Evolutionary conservation across 2,888 invertebrate genomes (phyloP), one percentile per base, ranked within the genome.

Genomic region (Anaspis maculata): DNA sequence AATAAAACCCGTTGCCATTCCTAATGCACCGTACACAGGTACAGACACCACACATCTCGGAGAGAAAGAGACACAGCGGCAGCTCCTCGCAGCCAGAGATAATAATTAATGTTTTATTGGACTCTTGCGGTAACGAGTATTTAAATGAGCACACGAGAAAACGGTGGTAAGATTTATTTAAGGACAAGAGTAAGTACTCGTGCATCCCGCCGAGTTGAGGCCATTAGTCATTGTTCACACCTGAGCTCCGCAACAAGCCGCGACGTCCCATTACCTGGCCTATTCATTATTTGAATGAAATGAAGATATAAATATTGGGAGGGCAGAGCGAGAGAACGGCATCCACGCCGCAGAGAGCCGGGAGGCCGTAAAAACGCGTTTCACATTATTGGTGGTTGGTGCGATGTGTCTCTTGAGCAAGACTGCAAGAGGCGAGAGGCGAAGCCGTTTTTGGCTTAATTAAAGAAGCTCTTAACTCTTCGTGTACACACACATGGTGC

Each of bases 181-280:
- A 44, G 41, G 43, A 47, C 45, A 45, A 47, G 44, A 48, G 42
- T 46, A 46, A 42, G 46, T 49, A 42, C 48, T 37, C 36, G 41
- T 41, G 42, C 44, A 46, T 49, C 50, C 48, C 41, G 45, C 43
- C 28, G 50, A 45, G 45, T 37, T 41, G 40, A 30, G 19, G 36
- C 38, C 48, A 48, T 50, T 47, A 47, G 44, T 50, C 46, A 48
- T 46, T 45, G 47, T 50, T 50, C 48, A 47, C 50, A 48, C 50
- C 50, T 48, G 50, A 46, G 36, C 35, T 37, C 37, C 32, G 33
- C 42, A 41, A 34, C 41, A 45, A 34, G 39, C 43, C 41, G 42
- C 37, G 42, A 39, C 42, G 41, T 38, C 37, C 42, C 40, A 41
- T 44, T 44, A 42, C 44, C 31, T 36, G 42, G 34, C 38, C 40